Conservation (phyloP, 2,113 vertebrate genomes). For the Ovis canadensis region DNA sequence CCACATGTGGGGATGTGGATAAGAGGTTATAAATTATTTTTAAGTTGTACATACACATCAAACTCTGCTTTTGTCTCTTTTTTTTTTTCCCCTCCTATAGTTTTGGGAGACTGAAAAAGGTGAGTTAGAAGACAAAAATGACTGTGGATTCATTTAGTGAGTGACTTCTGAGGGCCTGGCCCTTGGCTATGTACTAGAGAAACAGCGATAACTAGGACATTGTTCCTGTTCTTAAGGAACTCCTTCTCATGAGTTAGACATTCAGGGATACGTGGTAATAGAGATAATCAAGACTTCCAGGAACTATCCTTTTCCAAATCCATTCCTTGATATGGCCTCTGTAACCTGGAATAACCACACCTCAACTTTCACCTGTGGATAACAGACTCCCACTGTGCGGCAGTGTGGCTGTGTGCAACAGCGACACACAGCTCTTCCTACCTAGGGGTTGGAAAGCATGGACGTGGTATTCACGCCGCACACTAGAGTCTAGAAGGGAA, state of each 20-base stretch:
- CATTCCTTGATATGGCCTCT: not conserved
- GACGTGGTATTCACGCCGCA: not conserved
- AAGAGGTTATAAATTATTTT: not conserved
- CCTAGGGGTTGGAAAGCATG: not conserved
- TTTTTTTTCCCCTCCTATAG: not conserved
- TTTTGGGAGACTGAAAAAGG: not conserved
- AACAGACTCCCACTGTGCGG: not conserved
- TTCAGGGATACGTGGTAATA: not conserved
- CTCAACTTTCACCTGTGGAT: not conserved
- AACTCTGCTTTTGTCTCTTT: not conserved
- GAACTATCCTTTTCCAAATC: not conserved
- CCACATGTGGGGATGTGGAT: not conserved
- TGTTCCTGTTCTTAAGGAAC: not conserved
- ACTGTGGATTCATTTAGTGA: not conserved
- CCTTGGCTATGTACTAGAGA: not conserved
- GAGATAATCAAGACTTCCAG: not conserved
- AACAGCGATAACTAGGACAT: not conserved
- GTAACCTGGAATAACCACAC: too few relatives aligned
- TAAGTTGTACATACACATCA: not conserved
- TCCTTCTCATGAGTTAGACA: not conserved
- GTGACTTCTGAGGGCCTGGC: not conserved
- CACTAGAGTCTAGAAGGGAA: not conserved
- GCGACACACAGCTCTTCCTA: not conserved
- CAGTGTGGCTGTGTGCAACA: accelerated
- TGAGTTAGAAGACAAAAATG: not conserved